Evolutionary conservation across 2,113 vertebrate genomes (phyloP).

Genomic region (Panthera uncia): DNA sequence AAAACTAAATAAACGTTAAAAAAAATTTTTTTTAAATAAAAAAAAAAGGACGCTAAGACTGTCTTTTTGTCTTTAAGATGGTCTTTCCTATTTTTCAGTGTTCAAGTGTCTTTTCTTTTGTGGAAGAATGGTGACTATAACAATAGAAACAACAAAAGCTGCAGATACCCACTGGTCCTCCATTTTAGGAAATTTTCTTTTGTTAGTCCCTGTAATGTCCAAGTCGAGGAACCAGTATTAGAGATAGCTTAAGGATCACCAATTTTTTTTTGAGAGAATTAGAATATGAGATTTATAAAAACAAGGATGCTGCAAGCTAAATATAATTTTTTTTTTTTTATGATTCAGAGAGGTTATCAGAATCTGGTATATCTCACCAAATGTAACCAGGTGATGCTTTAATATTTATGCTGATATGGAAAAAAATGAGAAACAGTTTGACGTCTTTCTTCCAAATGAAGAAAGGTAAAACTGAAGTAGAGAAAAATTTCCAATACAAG

Average conservation of each 20-base stretch:
- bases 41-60: background rate
- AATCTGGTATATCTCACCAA: background rate
- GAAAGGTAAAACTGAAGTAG: constrained; percentile 1
- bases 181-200: background rate
- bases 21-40: no score
- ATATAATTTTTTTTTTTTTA: background rate
- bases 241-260: background rate
- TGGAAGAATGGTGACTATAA: background rate
- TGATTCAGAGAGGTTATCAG: background rate
- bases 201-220: background rate
- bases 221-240: background rate
- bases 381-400: constrained; percentile 24
- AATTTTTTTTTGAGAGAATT: background rate
- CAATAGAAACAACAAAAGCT: background rate
- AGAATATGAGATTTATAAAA: constrained; percentile 1
- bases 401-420: background rate
- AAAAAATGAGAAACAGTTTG: background rate
- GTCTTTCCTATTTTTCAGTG: background rate
- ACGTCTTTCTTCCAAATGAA: background rate
- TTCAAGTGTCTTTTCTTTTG: background rate
- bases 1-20: no score
- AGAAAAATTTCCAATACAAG: background rate
- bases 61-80: background rate
- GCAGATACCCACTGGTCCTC: background rate
- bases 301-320: background rate